Percentiles rank a stretch among this genome's conserved stretches.
phyloP scores from a whole-genome alignment of 2,113 vertebrate genomes.

The Otolemur garnettii region DNA sequence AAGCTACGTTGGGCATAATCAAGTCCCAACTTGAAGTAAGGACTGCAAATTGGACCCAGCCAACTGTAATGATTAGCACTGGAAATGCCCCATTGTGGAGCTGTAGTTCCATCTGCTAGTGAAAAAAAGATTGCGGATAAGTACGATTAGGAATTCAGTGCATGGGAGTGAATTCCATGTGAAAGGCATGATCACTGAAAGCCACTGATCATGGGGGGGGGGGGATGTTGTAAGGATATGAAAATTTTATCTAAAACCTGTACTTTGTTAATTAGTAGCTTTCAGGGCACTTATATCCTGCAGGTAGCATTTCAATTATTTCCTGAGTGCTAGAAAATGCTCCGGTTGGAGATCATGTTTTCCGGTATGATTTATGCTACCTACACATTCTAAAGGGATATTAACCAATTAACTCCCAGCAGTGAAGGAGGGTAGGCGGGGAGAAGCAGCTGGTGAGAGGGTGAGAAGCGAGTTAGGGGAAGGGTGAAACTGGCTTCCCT shows the following conservation, averaged over 20 bases:
- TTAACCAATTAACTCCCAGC: not conserved
- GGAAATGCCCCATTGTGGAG: constrained; percentile 24
- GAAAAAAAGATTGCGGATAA: not conserved
- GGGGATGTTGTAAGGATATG: not conserved
- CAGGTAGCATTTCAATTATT: not conserved
- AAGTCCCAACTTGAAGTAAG: not conserved
- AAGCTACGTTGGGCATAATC: not conserved
- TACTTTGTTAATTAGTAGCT: constrained; percentile 23
- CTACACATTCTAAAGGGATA: not conserved
- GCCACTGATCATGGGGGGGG: not conserved
- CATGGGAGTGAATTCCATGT: not conserved
- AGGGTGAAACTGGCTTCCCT: not conserved
- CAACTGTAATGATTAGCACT: constrained; percentile 42
- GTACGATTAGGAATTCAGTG: constrained; percentile 62
- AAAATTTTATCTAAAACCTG: not conserved
- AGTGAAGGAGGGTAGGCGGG: not conserved
- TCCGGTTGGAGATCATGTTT: not conserved
- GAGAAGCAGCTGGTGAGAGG: not conserved
- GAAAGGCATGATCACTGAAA: constrained; percentile 21
- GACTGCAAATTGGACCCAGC: not conserved
- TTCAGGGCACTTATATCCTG: not conserved
- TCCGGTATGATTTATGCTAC: not conserved
- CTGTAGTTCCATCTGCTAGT: constrained; percentile 42
- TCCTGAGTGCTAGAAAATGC: not conserved
- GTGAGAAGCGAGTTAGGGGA: not conserved